Conservation (phyloP, 2,113 vertebrate species). For the Syngnathus typhle region DNA sequence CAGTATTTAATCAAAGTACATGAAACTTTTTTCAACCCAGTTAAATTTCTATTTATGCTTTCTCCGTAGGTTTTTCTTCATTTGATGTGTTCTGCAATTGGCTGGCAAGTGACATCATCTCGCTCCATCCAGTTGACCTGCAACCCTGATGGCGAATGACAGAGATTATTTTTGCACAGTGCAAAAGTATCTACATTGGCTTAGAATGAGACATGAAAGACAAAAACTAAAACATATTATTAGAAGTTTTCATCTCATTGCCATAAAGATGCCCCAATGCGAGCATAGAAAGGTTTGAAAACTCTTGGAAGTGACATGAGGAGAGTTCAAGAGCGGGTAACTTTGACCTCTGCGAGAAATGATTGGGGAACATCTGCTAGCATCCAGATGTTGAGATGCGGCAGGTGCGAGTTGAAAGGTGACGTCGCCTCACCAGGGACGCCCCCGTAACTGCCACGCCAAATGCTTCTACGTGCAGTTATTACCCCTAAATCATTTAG, state of each 20-base stretch:
- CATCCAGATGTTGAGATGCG: constrained; percentile 51
- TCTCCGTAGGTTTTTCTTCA: too few species aligned
- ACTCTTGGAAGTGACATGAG: constrained; percentile 3
- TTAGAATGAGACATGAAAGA: background rate
- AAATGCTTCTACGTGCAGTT: background rate
- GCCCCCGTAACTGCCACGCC: background rate
- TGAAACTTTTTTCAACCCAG: too few species aligned
- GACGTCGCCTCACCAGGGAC: constrained; percentile 34
- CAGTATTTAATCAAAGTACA: too few species aligned
- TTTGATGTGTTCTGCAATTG: too few species aligned
- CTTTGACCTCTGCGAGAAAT: constrained; percentile 56
- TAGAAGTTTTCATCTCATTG: background rate
- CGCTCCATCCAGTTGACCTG: too few species aligned
- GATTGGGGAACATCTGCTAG: constrained; percentile 58
- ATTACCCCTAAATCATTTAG: too few species aligned
- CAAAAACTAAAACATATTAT: too few species aligned
- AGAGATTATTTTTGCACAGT: too few species aligned
- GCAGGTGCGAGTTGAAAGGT: constrained; percentile 57
- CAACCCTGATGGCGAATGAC: too few species aligned
- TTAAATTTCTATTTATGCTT: too few species aligned
- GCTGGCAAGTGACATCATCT: too few species aligned
- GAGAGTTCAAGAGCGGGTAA: constrained; percentile 21
- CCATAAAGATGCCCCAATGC: background rate
- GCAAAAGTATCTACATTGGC: background rate
- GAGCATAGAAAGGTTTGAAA: background rate